phyloP scores from a whole-genome alignment of 1,140 invertebrate genomes.

The Aphaenogaster ashmeadi region DNA sequence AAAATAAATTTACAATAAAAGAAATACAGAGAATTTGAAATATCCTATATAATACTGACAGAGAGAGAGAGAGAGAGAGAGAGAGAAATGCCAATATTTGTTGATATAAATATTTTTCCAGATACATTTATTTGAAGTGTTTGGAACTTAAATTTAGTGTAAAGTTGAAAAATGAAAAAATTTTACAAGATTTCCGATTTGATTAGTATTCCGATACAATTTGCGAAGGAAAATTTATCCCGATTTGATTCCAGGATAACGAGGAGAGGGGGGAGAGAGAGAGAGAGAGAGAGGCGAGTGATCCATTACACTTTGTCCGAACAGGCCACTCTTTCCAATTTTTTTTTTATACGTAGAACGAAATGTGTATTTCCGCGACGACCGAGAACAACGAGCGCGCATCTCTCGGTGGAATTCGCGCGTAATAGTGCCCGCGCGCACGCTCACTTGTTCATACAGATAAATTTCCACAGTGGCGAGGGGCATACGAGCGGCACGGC shows the following conservation, averaged over 20 bases:
- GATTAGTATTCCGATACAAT: background rate
- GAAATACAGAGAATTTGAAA: background rate
- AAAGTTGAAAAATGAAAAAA: background rate
- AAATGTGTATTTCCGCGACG: slow-evolving; percentile 37
- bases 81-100: background rate
- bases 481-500: slow-evolving; percentile 60
- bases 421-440: slow-evolving; percentile 27
- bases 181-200: background rate
- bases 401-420: slow-evolving; percentile 49
- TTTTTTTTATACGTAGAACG: slow-evolving; percentile 13
- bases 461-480: slow-evolving; percentile 69
- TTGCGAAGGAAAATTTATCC: background rate
- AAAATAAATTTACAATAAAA: slow-evolving; percentile 8
- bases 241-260: background rate
- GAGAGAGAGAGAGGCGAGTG: background rate
- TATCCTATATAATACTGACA: background rate
- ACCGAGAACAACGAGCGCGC: slow-evolving; percentile 51
- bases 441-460: slow-evolving; percentile 68
- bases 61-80: background rate
- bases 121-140: background rate
- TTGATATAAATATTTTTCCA: background rate
- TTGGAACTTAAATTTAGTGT: background rate
- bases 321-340: background rate
- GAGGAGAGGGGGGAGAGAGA: background rate
- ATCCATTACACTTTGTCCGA: slow-evolving; percentile 17